phyloP scores from a whole-genome alignment of 2,113 vertebrate genomes.

The Ornithorhynchus anatinus region DNA sequence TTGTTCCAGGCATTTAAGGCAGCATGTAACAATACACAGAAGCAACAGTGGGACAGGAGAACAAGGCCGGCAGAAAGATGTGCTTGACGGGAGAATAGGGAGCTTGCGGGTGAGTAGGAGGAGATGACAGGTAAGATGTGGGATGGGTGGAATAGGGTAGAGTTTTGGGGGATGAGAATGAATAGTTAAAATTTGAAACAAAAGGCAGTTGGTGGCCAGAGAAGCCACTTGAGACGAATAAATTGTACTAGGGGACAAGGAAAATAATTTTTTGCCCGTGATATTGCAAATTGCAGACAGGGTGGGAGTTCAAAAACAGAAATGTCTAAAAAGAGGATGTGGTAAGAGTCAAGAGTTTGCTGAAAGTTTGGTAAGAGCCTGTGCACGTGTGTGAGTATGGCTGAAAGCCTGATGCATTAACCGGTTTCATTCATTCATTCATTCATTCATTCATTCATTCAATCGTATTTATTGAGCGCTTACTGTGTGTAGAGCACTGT shows the following conservation, averaged over 20 bases:
- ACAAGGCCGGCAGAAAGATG: conserved; percentile 23
- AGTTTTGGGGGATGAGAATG: conserved; percentile 11
- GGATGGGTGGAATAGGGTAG: conserved; percentile 1
- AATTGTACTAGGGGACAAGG: background rate
- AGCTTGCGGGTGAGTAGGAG: conserved; percentile 17
- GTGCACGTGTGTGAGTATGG: too few species aligned
- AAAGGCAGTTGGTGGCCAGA: background rate
- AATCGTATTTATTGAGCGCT: too few species aligned
- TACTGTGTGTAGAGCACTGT: too few species aligned
- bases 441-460: too few species aligned
- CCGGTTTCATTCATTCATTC: too few species aligned
- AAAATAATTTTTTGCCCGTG: background rate
- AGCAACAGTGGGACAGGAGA: conserved; percentile 14
- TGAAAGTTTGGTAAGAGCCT: too few species aligned
- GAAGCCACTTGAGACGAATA: background rate
- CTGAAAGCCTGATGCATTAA: too few species aligned
- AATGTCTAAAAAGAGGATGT: background rate
- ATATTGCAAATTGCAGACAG: background rate
- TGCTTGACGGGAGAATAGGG: conserved; percentile 1
- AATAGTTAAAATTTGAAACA: conserved; percentile 14
- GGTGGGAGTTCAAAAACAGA: background rate
- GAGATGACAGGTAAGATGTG: background rate
- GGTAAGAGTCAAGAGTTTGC: background rate
- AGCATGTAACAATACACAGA: background rate
- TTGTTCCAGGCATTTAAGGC: conserved; percentile 5